These are phyloP conservation scores for Ametastegia equiseti DNA, from an alignment of 2,888 invertebrate species.

Conservation along the genomic window DNA sequence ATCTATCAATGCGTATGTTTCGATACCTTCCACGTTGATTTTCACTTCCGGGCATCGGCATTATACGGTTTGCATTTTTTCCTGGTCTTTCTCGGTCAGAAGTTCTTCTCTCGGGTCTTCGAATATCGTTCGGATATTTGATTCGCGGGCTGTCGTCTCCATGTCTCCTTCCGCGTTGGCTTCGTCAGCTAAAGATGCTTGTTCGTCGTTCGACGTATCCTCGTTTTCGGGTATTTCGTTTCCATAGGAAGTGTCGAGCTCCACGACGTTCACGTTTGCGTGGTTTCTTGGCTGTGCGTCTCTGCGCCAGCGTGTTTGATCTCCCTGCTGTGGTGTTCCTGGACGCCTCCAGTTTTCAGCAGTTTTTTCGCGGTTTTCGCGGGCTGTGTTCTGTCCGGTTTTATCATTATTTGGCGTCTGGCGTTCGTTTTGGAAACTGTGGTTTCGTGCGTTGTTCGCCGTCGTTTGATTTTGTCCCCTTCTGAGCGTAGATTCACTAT, in stretches of 20 bases:
- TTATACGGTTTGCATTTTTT: background rate
- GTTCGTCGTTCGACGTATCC: too few species aligned
- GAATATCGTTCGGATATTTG: background rate
- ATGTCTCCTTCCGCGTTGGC: background rate
- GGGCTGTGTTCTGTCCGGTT: background rate
- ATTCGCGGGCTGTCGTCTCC: background rate
- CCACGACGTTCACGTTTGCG: background rate
- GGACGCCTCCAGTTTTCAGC: background rate
- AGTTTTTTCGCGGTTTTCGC: background rate
- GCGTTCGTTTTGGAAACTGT: background rate
- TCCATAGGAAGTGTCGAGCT: background rate
- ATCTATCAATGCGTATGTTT: background rate
- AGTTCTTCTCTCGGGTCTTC: background rate
- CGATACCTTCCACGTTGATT: background rate
- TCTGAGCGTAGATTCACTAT: background rate
- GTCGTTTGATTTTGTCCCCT: background rate
- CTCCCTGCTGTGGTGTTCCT: background rate
- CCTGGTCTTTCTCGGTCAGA: background rate
- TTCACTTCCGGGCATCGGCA: background rate
- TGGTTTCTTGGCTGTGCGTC: background rate
- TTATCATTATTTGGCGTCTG: background rate
- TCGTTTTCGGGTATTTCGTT: too few species aligned
- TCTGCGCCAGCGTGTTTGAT: background rate
- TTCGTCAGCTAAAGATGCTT: background rate
- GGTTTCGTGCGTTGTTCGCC: background rate